These are phyloP conservation scores for Nannoperca obscura DNA, from an alignment of 2,797 vertebrate genomes.

Conservation along the genomic window DNA sequence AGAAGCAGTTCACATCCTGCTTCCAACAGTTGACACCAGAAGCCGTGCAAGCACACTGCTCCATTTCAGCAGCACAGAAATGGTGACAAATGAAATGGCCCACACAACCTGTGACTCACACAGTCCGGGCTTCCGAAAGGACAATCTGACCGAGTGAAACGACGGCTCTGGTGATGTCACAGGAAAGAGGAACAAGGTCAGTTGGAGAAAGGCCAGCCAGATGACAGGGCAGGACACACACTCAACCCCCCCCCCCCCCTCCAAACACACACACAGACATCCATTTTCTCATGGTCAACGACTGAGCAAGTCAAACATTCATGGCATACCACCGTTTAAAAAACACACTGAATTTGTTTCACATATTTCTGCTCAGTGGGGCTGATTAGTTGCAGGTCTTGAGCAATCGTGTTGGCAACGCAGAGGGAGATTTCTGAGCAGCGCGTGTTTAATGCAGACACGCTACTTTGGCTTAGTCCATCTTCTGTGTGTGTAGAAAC, in stretches of 20 bases:
- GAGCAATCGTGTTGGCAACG: slow-evolving; percentile 36
- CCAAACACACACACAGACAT: slow-evolving; percentile 33
- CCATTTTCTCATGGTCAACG: slow-evolving; percentile 38
- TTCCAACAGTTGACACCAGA: slow-evolving; percentile 35
- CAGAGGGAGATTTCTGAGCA: slow-evolving; percentile 22
- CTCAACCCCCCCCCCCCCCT: not conserved
- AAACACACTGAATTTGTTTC: not conserved
- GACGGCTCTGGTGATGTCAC: slow-evolving; percentile 79
- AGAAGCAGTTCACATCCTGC: slow-evolving; percentile 13
- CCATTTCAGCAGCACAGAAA: slow-evolving; percentile 37
- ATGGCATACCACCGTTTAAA: slow-evolving; percentile 2
- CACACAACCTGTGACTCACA: slow-evolving; percentile 78
- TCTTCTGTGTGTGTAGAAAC: slow-evolving; percentile 29
- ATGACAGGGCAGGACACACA: slow-evolving; percentile 51
- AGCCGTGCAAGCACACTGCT: slow-evolving; percentile 20
- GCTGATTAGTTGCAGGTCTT: slow-evolving; percentile 35
- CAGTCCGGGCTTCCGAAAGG: slow-evolving; percentile 79
- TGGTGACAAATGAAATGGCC: slow-evolving; percentile 23
- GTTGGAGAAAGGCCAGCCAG: slow-evolving; percentile 59
- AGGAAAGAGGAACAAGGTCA: slow-evolving; percentile 82
- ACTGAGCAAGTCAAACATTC: slow-evolving; percentile 29
- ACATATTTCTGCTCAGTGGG: slow-evolving; percentile 33
- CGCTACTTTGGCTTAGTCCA: slow-evolving; percentile 6
- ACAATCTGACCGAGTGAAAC: slow-evolving; percentile 76
- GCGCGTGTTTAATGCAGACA: not conserved